Percentiles rank a stretch among this genome's conserved stretches.
Evolutionary conservation across 2,113 vertebrate species (phyloP).

Genomic region (Sakesphorus luctuosus): DNA sequence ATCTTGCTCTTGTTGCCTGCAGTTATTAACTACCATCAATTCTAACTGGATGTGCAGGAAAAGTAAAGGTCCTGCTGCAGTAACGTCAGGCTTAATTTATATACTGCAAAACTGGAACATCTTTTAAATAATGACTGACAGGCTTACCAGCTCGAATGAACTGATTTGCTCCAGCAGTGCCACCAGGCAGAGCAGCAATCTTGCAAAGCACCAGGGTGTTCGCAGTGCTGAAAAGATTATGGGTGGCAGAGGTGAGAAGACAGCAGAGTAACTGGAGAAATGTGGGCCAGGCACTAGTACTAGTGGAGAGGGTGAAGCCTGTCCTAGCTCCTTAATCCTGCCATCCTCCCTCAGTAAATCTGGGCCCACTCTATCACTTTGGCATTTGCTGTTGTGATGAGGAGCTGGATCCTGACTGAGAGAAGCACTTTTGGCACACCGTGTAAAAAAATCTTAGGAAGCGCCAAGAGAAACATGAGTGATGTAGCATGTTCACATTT

Average conservation of each 20-base stretch:
- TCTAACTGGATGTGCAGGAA: constrained; percentile 8
- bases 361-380: neutral
- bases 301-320: neutral
- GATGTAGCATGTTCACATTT: constrained; percentile 20
- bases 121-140: constrained; percentile 36
- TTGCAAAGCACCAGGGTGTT: neutral
- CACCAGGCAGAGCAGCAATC: neutral
- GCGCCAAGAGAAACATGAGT: constrained; percentile 11
- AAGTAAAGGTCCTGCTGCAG: neutral
- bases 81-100: constrained; percentile 43
- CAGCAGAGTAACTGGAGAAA: neutral
- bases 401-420: neutral
- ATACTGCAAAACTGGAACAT: constrained; percentile 1
- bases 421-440: neutral
- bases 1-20: constrained; percentile 8
- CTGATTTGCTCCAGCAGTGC: neutral
- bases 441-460: neutral
- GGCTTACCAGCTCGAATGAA: neutral
- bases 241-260: neutral
- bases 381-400: accelerated
- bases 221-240: neutral
- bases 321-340: neutral
- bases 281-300: neutral
- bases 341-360: neutral
- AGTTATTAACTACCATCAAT: constrained; percentile 13